These are phyloP conservation scores for Blera fallax DNA, from an alignment of 2,888 invertebrate species.

Conservation along the genomic window DNA sequence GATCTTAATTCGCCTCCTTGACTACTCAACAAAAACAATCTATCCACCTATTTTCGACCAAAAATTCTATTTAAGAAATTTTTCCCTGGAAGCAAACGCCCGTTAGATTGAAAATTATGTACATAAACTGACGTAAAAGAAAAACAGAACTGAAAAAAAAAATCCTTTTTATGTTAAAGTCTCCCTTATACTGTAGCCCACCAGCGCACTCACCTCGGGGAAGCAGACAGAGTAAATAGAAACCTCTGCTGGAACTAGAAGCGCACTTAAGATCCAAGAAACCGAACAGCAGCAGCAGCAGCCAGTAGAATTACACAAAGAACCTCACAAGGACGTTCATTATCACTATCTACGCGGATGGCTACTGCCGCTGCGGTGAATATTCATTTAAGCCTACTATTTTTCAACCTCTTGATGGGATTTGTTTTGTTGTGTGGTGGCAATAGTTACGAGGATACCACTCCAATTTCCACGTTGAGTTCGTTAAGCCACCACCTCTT, in stretches of 20 bases:
- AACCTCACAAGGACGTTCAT: conserved; percentile 39
- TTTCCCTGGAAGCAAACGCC: no score
- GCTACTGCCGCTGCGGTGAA: conserved; percentile 18
- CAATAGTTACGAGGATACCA: not conserved
- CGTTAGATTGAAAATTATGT: no score
- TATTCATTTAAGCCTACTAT: conserved; percentile 34
- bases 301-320: conserved; percentile 42
- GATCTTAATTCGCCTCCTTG: no score
- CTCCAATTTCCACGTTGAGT: not conserved
- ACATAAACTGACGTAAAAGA: no score
- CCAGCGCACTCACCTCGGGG: not conserved
- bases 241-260: not conserved
- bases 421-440: not conserved
- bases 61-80: no score
- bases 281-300: not conserved
- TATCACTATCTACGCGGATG: conserved; percentile 24
- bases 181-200: no score
- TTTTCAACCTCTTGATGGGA: conserved; percentile 17
- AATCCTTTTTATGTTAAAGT: no score
- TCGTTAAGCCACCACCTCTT: not conserved
- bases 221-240: conserved; percentile 22
- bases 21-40: no score
- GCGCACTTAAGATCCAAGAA: not conserved
- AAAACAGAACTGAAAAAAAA: not conserved
- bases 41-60: no score